Percentiles rank a stretch among this genome's conserved stretches.
These are phyloP conservation scores for Coluber constrictor DNA, from an alignment of 2,797 vertebrate species.

Conservation along the genomic window DNA sequence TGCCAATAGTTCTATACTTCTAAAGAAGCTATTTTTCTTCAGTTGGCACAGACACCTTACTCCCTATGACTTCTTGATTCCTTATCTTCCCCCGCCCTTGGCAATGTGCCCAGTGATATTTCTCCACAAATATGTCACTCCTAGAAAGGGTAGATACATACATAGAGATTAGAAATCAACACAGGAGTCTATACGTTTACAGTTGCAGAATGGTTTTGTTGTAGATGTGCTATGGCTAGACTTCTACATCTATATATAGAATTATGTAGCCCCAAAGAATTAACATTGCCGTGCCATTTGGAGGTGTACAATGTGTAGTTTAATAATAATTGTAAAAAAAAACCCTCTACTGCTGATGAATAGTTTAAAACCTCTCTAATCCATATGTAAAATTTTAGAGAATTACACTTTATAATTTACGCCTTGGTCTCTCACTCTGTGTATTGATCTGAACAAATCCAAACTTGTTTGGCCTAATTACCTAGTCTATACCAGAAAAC, in stretches of 20 bases:
- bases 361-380: slow-evolving; percentile 2
- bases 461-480: background rate
- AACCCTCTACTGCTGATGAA: background rate
- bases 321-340: background rate
- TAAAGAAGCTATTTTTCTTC: background rate
- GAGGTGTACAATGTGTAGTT: background rate
- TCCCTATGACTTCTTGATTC: background rate
- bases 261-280: background rate
- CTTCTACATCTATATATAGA: background rate
- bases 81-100: background rate
- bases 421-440: background rate
- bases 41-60: background rate
- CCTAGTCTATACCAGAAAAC: background rate
- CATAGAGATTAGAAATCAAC: background rate
- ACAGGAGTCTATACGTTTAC: background rate
- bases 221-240: background rate
- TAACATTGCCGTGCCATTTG: background rate
- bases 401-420: background rate
- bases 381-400: background rate
- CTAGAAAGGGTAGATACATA: background rate
- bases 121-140: background rate
- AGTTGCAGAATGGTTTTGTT: background rate
- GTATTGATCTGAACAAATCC: background rate
- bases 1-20: background rate
- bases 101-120: background rate